Evolutionary conservation across 2,888 invertebrate genomes (phyloP).

Genomic region (Cinara cedri): DNA sequence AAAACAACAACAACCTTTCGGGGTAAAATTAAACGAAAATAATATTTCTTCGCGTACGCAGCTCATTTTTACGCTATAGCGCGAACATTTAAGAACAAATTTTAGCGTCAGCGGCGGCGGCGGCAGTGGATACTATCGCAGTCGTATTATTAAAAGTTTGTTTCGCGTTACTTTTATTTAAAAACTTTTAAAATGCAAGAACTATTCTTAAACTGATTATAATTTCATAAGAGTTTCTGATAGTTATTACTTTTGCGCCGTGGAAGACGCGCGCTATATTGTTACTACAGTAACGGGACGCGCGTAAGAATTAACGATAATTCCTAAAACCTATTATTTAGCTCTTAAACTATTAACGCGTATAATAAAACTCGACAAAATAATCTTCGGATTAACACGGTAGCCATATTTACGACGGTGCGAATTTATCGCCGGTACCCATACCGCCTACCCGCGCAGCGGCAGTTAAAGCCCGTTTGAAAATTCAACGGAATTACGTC

Average conservation of each 20-base stretch:
- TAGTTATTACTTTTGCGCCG: not conserved
- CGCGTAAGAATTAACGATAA: not conserved
- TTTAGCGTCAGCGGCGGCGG: no score
- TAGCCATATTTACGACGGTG: not conserved
- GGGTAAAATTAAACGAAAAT: no score
- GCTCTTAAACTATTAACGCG: constrained; percentile 4
- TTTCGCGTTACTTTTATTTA: not conserved
- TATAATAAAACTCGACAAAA: constrained; percentile 6
- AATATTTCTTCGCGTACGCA: no score
- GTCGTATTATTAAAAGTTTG: not conserved
- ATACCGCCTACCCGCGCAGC: no score
- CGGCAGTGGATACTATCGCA: no score
- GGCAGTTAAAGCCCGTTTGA: no score
- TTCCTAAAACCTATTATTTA: constrained; percentile 9
- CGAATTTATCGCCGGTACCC: not conserved
- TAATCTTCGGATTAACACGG: constrained; percentile 6
- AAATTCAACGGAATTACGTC: not conserved
- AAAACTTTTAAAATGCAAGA: not conserved
- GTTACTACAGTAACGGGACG: not conserved
- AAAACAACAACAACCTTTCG: no score
- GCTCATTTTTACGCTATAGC: no score
- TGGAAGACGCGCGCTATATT: not conserved
- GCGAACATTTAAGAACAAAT: no score
- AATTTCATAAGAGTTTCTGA: not conserved
- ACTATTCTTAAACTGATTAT: not conserved